phyloP scores from a whole-genome alignment of 1,140 invertebrate species.

The Cecropterus lyciades region DNA sequence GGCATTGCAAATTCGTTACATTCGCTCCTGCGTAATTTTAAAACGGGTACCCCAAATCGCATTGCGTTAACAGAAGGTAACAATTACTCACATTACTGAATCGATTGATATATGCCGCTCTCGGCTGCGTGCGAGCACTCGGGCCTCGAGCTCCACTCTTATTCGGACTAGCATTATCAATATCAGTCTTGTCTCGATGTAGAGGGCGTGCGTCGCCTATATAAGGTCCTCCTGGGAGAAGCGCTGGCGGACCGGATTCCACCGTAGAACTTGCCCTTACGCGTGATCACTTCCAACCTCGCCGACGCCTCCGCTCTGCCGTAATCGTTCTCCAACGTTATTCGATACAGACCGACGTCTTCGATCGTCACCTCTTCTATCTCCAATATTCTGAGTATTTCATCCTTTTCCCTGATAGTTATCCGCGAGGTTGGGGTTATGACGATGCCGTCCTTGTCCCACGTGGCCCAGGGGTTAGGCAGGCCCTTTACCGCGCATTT shows the following conservation, averaged over 20 bases:
- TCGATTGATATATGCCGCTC: slow-evolving; percentile 10
- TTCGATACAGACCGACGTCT: slow-evolving; percentile 92
- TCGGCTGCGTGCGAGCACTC: slow-evolving; percentile 13
- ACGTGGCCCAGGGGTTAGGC: slow-evolving; percentile 90
- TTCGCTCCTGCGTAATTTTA: slow-evolving; percentile 40
- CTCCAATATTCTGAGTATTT: slow-evolving; percentile 90
- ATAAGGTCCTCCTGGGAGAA: slow-evolving; percentile 56
- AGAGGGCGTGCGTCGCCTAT: slow-evolving; percentile 56
- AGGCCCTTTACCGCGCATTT: slow-evolving; percentile 91
- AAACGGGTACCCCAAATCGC: slow-evolving; percentile 64
- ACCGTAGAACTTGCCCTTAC: slow-evolving; percentile 70
- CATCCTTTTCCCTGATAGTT: slow-evolving; percentile 90
- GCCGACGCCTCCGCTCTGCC: slow-evolving; percentile 92
- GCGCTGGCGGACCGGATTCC: slow-evolving; percentile 63
- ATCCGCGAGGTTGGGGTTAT: slow-evolving; percentile 88
- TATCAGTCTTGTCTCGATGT: slow-evolving; percentile 70
- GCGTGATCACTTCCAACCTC: slow-evolving; percentile 90
- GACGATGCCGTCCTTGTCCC: slow-evolving; percentile 91
- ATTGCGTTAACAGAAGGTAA: slow-evolving; percentile 12
- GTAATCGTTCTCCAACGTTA: slow-evolving; percentile 92
- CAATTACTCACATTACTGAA: slow-evolving; percentile 32
- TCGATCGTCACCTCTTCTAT: slow-evolving; percentile 90
- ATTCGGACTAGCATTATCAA: neutral
- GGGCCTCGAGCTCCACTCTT: neutral
- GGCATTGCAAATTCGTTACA: too few species aligned